Evolutionary conservation across 2,113 vertebrate genomes (phyloP), one percentile per base, ranked within the genome.

Genomic region (Ceyx melanurus): DNA sequence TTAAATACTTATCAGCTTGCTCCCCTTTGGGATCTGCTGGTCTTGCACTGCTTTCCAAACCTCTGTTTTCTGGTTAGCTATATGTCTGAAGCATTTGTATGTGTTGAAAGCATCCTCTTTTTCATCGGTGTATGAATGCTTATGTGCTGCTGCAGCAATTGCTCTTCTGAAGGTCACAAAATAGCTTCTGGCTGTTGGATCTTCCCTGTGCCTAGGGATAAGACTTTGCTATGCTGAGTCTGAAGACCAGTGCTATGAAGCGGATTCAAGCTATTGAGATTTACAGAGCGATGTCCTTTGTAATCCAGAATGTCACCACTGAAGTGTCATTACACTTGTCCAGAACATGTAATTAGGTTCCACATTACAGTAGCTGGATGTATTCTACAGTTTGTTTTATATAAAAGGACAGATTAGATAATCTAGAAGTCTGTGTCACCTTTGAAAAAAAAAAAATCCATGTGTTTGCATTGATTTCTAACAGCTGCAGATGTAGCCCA

Each of bases 51-150:
- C 54, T 95, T 82, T 80, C 25, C 22, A 76, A 22, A 73, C 19
- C 15, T 62, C 16, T 70, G 5, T 86, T 77, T 92, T 46, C 64
- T 74, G 56, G 5, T 82, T 66, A 42, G 31, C 45, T 79, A 3
- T 9, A 22, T 67, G 56, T n/a, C 65, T 85, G 4, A 72, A 89
- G 70, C 61, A 50, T 61, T 37, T 51, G 21, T 33, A 1, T 5
- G 29, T 33, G 66, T 71, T 43, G 50, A 7, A 64, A 89, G 46
- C 33, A 9, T 70, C 42, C 21, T 86, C 37, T 62, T 74, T 46
- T 77, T 53, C 19, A 1, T 61, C 0, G 0, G 7, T 82, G 57
- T 5, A 2, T 0, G 1, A 73, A 12, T 0, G 0, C 3, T 82
- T n/a, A 33, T 72, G 70, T 66, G 66, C 71, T 82, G 60, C 60